A percentile compares a stretch with the other conserved stretches of the same genome.
Evolutionary conservation across 2,888 invertebrate species (phyloP).

Genomic region (Drosophila formosana): DNA sequence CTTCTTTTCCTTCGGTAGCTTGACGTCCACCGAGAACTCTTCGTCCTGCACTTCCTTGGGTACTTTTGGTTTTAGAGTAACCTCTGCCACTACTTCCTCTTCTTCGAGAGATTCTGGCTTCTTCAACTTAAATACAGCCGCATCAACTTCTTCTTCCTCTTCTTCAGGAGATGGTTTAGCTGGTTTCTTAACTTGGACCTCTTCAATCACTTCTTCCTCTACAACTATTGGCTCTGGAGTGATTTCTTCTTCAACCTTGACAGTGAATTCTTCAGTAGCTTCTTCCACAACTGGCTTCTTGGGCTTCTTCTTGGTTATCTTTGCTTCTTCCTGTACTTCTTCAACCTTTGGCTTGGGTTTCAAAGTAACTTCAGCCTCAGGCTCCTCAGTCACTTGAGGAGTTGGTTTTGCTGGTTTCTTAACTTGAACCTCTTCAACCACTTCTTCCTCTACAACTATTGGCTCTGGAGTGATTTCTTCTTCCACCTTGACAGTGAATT

Average conservation of each 20-base stretch:
- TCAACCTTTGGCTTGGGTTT: slow-evolving; percentile 68
- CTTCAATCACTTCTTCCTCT: slow-evolving; percentile 73
- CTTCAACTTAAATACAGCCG: slow-evolving; percentile 77
- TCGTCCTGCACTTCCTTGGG: slow-evolving; percentile 78
- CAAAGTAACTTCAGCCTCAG: slow-evolving; percentile 74
- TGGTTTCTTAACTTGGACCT: slow-evolving; percentile 67
- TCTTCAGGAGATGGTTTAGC: slow-evolving; percentile 49
- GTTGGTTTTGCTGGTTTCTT: slow-evolving; percentile 66
- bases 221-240: slow-evolving; percentile 57
- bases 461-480: slow-evolving; percentile 76
- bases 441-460: slow-evolving; percentile 64
- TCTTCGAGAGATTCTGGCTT: slow-evolving; percentile 70
- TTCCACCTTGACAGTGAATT: slow-evolving; percentile 75
- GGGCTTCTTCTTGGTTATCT: slow-evolving; percentile 77
- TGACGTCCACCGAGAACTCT: slow-evolving; percentile 82
- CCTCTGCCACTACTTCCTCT: slow-evolving; percentile 83
- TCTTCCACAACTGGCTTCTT: slow-evolving; percentile 77
- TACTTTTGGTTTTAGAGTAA: slow-evolving; percentile 83
- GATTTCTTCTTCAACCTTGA: slow-evolving; percentile 79
- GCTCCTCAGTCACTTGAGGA: slow-evolving; percentile 66
- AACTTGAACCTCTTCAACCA: slow-evolving; percentile 69
- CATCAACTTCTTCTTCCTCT: slow-evolving; percentile 68
- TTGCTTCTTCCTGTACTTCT: slow-evolving; percentile 73
- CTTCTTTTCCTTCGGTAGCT: slow-evolving; percentile 76
- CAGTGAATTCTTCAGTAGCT: slow-evolving; percentile 73